Conservation (phyloP, 2,797 vertebrate species). For the Corythornis leucogaster region DNA sequence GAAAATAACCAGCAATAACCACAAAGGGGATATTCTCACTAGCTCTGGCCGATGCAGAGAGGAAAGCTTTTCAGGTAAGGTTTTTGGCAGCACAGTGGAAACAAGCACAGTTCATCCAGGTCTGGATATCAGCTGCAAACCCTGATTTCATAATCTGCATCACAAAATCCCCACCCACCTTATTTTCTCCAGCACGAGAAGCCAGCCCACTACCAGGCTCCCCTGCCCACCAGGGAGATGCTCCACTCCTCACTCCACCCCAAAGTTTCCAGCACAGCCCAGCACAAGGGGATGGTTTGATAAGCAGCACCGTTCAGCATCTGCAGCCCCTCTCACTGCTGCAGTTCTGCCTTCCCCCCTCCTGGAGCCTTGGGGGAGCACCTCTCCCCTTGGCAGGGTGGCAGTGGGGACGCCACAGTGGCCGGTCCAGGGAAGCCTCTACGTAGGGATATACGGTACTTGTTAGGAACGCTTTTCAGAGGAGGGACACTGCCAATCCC, state of each 20-base stretch:
- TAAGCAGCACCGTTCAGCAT: accelerated
- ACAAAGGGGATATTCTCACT: background rate
- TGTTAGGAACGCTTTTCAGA: background rate
- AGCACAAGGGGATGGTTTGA: accelerated
- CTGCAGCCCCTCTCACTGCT: accelerated
- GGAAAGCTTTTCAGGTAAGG: background rate
- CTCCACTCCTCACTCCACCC: too few relatives aligned
- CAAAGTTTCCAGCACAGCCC: too few relatives aligned
- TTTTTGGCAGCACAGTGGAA: background rate
- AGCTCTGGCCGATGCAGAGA: accelerated
- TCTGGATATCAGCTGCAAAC: background rate
- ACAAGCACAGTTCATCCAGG: background rate
- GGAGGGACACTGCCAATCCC: background rate
- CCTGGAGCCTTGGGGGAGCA: accelerated
- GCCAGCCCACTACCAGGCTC: background rate
- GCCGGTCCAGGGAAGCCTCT: accelerated
- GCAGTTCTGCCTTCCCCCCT: background rate
- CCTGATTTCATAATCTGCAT: accelerated
- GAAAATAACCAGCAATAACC: background rate
- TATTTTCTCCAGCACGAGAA: background rate
- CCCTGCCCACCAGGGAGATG: too few relatives aligned
- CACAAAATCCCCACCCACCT: background rate
- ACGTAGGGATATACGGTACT: background rate
- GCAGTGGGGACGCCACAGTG: accelerated
- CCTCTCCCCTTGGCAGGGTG: accelerated